Evolutionary conservation across 2,113 vertebrate genomes (phyloP).

Genomic region (Microtus montanus): DNA sequence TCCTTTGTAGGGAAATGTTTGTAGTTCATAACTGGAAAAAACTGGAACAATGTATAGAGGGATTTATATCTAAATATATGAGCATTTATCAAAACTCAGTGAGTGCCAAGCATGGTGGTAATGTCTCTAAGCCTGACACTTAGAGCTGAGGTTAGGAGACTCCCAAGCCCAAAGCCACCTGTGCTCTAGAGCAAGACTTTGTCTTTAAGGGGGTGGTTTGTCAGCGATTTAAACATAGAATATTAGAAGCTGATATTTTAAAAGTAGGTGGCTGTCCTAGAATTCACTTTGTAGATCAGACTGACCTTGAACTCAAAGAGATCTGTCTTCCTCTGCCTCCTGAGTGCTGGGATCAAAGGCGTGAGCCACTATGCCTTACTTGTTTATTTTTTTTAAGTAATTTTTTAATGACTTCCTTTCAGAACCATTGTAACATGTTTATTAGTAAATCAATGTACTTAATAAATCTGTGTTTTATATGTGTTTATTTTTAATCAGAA

Average conservation of each 20-base stretch:
- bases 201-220: neutral
- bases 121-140: neutral
- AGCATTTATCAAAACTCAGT: slow-evolving; percentile 11
- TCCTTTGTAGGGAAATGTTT: slow-evolving; percentile 53
- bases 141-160: neutral
- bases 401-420: neutral
- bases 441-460: neutral
- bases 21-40: slow-evolving; percentile 33
- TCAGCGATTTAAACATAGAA: neutral
- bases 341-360: too few species aligned
- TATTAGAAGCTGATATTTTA: neutral
- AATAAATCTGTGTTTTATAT: neutral
- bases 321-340: neutral
- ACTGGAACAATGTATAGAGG: neutral
- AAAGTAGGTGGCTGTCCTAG: neutral
- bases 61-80: slow-evolving; percentile 38
- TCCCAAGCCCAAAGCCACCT: neutral
- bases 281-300: neutral
- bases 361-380: neutral
- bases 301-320: neutral
- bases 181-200: neutral
- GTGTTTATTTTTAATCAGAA: slow-evolving; percentile 8
- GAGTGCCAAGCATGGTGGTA: neutral
- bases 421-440: neutral
- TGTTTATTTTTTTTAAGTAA: neutral